Evolutionary conservation across 2,888 invertebrate species (phyloP).

Genomic region (Odontocerum albicorne): DNA sequence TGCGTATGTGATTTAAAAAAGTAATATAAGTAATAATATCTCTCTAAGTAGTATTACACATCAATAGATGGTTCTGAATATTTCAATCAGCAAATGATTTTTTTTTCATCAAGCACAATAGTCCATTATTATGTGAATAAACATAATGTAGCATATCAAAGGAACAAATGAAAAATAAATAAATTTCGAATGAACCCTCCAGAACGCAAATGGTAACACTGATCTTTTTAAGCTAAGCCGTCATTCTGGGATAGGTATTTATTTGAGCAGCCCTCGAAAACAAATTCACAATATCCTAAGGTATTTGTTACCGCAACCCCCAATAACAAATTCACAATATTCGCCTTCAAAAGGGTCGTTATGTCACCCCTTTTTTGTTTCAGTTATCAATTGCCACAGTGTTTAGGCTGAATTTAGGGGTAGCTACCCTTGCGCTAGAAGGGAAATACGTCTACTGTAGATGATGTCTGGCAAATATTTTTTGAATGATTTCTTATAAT

Average conservation of each 20-base stretch:
- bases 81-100: too few species aligned
- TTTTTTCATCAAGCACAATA: too few species aligned
- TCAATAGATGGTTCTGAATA: too few species aligned
- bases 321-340: conserved; percentile 34
- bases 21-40: too few species aligned
- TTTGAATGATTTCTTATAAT: too few species aligned
- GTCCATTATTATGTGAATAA: too few species aligned
- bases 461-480: too few species aligned
- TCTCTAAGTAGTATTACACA: too few species aligned
- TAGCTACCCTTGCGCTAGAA: neutral
- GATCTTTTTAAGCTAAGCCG: neutral
- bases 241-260: neutral
- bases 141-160: too few species aligned
- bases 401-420: conserved; percentile 44
- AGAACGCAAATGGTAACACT: neutral
- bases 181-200: too few species aligned
- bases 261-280: neutral
- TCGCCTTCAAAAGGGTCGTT: conserved; percentile 31
- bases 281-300: conserved; percentile 7
- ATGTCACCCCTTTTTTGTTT: conserved; percentile 49
- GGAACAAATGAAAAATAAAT: too few species aligned
- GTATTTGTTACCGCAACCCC: conserved; percentile 25
- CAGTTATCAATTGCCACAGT: conserved; percentile 60
- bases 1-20: too few species aligned
- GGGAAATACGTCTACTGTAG: neutral